Percentiles rank a stretch among this genome's conserved stretches.
phyloP scores from a whole-genome alignment of 2,113 vertebrate genomes.

The Ceyx margarethae region DNA sequence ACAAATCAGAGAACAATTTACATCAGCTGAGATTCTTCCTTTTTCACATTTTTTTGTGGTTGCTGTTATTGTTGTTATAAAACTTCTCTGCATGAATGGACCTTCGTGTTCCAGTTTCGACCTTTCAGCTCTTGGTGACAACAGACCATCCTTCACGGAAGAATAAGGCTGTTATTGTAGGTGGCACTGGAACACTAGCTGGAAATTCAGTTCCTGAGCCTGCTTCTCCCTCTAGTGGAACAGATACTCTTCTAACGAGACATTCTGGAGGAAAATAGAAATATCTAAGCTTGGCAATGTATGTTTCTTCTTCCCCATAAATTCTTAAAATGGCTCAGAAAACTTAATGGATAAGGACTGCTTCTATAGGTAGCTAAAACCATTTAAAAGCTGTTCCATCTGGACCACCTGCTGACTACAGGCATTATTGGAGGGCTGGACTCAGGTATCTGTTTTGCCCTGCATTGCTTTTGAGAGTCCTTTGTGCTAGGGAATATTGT shows the following conservation, averaged over 20 bases:
- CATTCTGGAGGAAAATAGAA: background rate
- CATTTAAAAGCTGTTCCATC: background rate
- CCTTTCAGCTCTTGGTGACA: background rate
- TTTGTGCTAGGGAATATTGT: background rate
- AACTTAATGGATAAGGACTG: background rate
- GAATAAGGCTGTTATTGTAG: background rate
- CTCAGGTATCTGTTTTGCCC: background rate
- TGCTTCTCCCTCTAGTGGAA: slow-evolving; percentile 61
- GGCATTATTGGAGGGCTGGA: background rate
- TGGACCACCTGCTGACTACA: background rate
- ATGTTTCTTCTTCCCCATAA: background rate
- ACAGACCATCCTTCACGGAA: fast-evolving
- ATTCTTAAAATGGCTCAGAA: background rate
- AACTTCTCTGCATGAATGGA: background rate
- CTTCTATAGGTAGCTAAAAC: background rate
- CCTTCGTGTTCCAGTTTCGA: background rate
- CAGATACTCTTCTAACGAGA: background rate
- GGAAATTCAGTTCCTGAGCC: slow-evolving; percentile 28
- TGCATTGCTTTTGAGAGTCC: background rate
- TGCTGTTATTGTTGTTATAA: background rate
- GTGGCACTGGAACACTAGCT: background rate
- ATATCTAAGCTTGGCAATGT: background rate
- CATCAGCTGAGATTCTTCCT: background rate
- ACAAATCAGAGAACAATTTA: background rate
- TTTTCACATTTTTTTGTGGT: background rate